Conservation (phyloP, 2,888 invertebrate species). For the Campoplex capitator region DNA sequence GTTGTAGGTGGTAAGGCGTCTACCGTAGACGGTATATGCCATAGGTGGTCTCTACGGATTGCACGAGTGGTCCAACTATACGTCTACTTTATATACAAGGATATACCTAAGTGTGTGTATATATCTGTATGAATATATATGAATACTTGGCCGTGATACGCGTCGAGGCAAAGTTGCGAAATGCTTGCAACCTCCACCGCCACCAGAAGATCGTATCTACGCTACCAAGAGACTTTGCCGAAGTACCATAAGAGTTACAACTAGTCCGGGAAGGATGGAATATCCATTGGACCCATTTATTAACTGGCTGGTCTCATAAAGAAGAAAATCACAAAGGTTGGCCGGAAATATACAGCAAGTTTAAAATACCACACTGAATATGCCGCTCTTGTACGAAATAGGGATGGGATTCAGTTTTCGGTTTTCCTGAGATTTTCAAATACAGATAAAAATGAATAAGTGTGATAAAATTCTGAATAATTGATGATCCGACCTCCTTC, state of each 20-base stretch:
- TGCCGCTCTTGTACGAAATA: neutral
- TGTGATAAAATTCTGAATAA: neutral
- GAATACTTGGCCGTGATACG: slow-evolving; percentile 29
- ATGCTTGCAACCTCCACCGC: slow-evolving; percentile 36
- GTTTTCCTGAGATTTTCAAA: neutral
- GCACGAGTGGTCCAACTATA: slow-evolving; percentile 49
- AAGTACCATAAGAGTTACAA: slow-evolving; percentile 33
- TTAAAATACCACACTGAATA: slow-evolving; percentile 7
- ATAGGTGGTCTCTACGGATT: slow-evolving; percentile 59
- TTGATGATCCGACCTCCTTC: neutral
- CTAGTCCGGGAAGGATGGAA: slow-evolving; percentile 27
- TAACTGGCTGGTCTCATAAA: slow-evolving; percentile 1
- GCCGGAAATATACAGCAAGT: slow-evolving; percentile 25
- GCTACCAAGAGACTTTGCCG: slow-evolving; percentile 11
- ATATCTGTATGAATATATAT: slow-evolving; percentile 10
- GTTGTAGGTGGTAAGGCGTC: slow-evolving; percentile 65
- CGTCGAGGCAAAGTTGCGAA: slow-evolving; percentile 52
- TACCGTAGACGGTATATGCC: slow-evolving; percentile 43
- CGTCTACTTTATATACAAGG: slow-evolving; percentile 29
- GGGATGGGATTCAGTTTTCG: neutral
- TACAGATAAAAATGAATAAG: neutral
- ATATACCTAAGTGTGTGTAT: slow-evolving; percentile 21
- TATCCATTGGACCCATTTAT: slow-evolving; percentile 36
- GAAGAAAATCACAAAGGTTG: slow-evolving; percentile 25
- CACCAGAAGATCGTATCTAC: slow-evolving; percentile 34